A percentile compares a stretch with the other conserved stretches of the same genome.
Conservation (phyloP, 2,113 vertebrate genomes). For the Channa argus region DNA sequence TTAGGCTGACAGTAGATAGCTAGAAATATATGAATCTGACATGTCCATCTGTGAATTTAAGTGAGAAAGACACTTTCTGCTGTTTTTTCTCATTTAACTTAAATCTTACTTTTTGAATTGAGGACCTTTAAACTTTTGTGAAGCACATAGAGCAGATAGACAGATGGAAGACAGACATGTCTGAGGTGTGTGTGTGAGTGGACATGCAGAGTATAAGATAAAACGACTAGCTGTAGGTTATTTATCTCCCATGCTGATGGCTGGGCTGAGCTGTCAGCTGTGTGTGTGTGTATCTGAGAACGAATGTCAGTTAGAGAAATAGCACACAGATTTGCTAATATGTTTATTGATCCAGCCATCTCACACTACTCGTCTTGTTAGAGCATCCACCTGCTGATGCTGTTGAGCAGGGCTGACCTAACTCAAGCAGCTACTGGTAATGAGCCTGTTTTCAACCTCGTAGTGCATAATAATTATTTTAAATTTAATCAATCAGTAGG, state of each 20-base stretch:
- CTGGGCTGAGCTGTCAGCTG: constrained; percentile 51
- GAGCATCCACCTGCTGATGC: constrained; percentile 26
- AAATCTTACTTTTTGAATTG: constrained; percentile 22
- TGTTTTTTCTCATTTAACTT: constrained; percentile 3
- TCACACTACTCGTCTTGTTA: constrained; percentile 49
- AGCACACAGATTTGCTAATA: constrained; percentile 60
- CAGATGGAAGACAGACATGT: constrained; percentile 32
- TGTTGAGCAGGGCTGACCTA: constrained; percentile 25
- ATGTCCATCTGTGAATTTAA: neutral
- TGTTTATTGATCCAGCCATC: constrained; percentile 59
- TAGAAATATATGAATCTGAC: neutral
- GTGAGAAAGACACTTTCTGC: neutral
- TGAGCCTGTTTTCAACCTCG: too few species aligned
- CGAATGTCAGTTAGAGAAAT: constrained; percentile 21
- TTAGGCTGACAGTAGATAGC: neutral
- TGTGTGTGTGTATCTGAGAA: constrained; percentile 11
- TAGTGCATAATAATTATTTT: too few species aligned
- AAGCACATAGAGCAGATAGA: constrained; percentile 43
- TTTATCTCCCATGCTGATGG: constrained; percentile 62
- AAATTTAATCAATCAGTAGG: neutral
- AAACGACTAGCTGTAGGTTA: constrained; percentile 59
- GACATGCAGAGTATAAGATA: constrained; percentile 39
- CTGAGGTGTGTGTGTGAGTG: constrained; percentile 30
- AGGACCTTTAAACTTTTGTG: constrained; percentile 28
- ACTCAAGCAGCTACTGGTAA: neutral